Conservation (phyloP, 1,140 invertebrate species). For the Catajapyx aquilonaris region DNA sequence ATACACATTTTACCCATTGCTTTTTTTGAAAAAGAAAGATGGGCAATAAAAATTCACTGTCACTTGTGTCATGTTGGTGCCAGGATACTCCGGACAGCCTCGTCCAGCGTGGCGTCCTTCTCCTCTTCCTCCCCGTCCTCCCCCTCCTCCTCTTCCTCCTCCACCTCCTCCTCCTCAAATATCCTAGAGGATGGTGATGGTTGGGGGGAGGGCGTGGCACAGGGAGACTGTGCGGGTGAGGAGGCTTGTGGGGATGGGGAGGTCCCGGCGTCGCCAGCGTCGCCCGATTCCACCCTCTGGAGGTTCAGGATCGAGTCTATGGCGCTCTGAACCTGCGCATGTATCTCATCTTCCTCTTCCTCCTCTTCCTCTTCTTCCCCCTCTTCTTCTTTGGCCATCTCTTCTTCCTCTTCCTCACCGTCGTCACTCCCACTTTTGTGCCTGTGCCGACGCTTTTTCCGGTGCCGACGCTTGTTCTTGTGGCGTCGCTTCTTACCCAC, state of each 20-base stretch:
- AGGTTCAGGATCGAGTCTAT: conserved; percentile 55
- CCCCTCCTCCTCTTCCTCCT: conserved; percentile 2
- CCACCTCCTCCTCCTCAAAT: conserved; percentile 4
- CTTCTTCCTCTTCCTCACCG: conserved; percentile 1
- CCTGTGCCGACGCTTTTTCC: conserved; percentile 7
- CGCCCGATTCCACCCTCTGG: conserved; percentile 25
- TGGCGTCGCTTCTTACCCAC: conserved; percentile 14
- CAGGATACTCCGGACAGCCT: conserved; percentile 31
- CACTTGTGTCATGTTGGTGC: too few relatives aligned
- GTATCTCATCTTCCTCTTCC: conserved; percentile 35
- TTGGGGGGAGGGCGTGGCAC: conserved; percentile 1
- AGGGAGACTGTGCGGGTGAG: conserved; percentile 7
- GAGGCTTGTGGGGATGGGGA: conserved; percentile 8
- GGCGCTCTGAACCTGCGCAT: conserved; percentile 51
- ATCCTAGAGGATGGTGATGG: conserved; percentile 1
- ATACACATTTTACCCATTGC: too few relatives aligned
- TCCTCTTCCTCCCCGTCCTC: conserved; percentile 6
- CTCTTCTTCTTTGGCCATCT: neutral
- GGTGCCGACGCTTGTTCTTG: conserved; percentile 2
- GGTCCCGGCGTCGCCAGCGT: conserved; percentile 8
- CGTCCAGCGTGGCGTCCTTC: conserved; percentile 25
- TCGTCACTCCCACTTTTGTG: conserved; percentile 7
- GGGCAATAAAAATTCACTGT: conserved; percentile 1
- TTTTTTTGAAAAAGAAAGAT: neutral
- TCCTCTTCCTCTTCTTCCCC: neutral